Base-by-base conservation (phyloP, 2,888 invertebrate species). In the Chironomus riparius region DNA sequence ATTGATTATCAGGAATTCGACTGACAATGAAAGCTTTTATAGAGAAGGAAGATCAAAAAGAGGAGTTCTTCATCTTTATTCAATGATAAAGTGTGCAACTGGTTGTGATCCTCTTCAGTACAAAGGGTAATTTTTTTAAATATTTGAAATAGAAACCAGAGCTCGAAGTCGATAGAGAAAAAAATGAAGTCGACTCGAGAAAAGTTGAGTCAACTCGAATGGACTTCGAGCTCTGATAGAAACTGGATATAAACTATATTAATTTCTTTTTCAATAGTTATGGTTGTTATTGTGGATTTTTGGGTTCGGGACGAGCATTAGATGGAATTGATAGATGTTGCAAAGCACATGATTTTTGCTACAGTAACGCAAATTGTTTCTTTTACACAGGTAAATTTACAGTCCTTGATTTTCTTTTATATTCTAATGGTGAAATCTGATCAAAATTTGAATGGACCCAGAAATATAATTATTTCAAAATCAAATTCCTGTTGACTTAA, bases 271-370 rank as follows among this genome's bases (percentile, higher is more conserved):
- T 5, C 7, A 4, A 18, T 4, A 65, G 24, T 10, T 95, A 95
- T 80, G 95, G 95, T 2, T 95, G 95, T 82, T 95, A 92, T 82
- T 95, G 95, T 81, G 95, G 95, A 3, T 93, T 94, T 81, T 86
- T 93, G 2, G 95, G 95, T 0, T 89, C 91, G 0, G 94, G 94
- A 7, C 85, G 87, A 77, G 88, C 92, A 1, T 89, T 91, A 47
- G 94, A 95, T 83, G 91, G 91, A 22, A 93, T 95, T 78, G 94
- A 80, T 80, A 78, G 91, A 79, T 95, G 95, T 82, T 95, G 95
- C 81, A 89, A 91, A 80, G 87, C 89, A 81, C 95, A 95, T 82
- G 95, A 95, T 83, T 88, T 90, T 84, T 95, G 95, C 82, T 95
- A 72, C 38, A 38, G 15, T 28, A 24, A 50, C 21, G 72, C 72